These are phyloP conservation scores for Tachypleus tridentatus DNA, from an alignment of 1,140 invertebrate genomes.

Conservation along the genomic window DNA sequence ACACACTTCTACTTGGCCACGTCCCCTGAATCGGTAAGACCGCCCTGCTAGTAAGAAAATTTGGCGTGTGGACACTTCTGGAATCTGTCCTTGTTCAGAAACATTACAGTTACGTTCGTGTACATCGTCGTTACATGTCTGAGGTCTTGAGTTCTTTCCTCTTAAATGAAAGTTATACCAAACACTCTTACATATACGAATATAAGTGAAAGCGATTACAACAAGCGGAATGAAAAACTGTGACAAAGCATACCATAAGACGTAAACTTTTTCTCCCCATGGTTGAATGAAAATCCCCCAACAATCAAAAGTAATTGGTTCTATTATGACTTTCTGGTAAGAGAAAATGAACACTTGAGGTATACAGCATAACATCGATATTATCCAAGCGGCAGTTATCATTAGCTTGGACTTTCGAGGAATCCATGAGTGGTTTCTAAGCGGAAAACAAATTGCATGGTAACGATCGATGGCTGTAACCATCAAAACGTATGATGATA, in stretches of 20 bases:
- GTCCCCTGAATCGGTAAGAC: background rate
- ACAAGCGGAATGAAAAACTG: conserved; percentile 23
- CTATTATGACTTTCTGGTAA: conserved; percentile 32
- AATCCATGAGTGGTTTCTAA: conserved; percentile 25
- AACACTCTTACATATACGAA: conserved; percentile 14
- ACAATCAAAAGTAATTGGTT: conserved; percentile 43
- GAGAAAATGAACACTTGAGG: conserved; percentile 48
- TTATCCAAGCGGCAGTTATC: conserved; percentile 47
- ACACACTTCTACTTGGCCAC: background rate
- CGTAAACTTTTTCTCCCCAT: conserved; percentile 47
- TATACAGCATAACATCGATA: conserved; percentile 46
- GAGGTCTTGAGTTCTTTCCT: no score
- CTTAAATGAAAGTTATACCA: background rate
- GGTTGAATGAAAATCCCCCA: conserved; percentile 48
- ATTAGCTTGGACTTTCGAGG: conserved; percentile 32
- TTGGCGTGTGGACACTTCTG: background rate
- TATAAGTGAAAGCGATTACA: conserved; percentile 19
- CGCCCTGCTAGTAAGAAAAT: background rate
- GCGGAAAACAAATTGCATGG: conserved; percentile 49
- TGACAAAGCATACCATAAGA: conserved; percentile 41
- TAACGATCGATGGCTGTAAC: conserved; percentile 54
- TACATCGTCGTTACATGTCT: no score
- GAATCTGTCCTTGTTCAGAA: no score
- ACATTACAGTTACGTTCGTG: no score
- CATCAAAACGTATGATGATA: conserved; percentile 53